A percentile compares a stretch with the other conserved stretches of the same genome.
Evolutionary conservation across 1,140 invertebrate genomes (phyloP).

Genomic region (Caenorhabditis latens): DNA sequence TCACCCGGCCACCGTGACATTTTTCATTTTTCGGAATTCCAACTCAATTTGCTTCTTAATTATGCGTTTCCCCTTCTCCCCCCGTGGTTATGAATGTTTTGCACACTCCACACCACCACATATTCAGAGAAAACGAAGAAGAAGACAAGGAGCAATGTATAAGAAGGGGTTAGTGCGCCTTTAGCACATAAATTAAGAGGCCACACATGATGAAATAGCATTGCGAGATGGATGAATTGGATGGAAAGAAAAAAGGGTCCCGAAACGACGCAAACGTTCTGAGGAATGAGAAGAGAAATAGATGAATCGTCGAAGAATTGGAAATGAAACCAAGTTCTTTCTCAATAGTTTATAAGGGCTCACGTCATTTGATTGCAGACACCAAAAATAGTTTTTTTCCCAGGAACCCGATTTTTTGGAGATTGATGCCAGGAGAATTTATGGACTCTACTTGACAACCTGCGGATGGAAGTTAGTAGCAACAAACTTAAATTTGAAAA

Average conservation of each 20-base stretch:
- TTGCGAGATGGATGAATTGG: not conserved
- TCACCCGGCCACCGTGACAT: no score
- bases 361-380: not conserved
- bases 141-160: constrained; percentile 32
- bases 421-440: no score
- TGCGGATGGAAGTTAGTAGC: no score
- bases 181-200: constrained; percentile 54
- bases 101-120: not conserved
- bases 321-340: no score
- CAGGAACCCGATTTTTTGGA: no score
- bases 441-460: no score
- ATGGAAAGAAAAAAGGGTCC: no score
- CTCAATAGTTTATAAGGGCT: not conserved
- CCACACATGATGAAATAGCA: constrained; percentile 49
- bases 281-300: not conserved
- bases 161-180: constrained; percentile 22
- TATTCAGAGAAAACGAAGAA: constrained; percentile 29
- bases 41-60: constrained; percentile 31
- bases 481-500: no score
- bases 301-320: not conserved
- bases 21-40: not conserved
- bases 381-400: no score
- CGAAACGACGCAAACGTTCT: not conserved
- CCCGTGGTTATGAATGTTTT: not conserved
- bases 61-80: not conserved